Conservation (phyloP, 1,140 invertebrate genomes). For the Nephotettix cincticeps region DNA sequence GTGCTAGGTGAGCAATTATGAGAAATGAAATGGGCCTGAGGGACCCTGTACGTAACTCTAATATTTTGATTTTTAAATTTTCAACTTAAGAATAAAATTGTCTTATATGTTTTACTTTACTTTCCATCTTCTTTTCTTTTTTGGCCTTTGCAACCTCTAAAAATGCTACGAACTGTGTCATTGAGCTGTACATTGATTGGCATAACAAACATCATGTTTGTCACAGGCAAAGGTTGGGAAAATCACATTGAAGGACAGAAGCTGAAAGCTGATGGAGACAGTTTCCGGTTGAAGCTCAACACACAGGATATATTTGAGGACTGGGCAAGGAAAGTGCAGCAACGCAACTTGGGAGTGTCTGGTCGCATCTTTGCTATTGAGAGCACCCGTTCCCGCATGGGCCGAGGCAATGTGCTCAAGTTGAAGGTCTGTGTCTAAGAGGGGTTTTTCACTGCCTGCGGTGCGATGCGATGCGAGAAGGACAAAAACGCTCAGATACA, state of each 20-base stretch:
- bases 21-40: too few species aligned
- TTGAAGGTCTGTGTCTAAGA: conserved; percentile 81
- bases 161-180: too few species aligned
- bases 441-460: background rate
- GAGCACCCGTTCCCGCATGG: conserved; percentile 74
- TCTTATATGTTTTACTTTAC: too few species aligned
- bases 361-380: conserved; percentile 96
- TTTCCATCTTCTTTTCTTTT: too few species aligned
- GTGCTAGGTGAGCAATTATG: too few species aligned
- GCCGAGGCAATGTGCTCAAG: conserved; percentile 86
- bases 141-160: too few species aligned
- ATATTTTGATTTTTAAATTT: too few species aligned
- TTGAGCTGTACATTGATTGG: too few species aligned
- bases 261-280: conserved; percentile 96
- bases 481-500: too few species aligned
- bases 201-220: background rate
- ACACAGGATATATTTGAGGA: conserved; percentile 97
- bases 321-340: conserved; percentile 94
- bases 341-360: conserved; percentile 89
- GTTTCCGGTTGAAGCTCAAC: conserved; percentile 92
- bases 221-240: conserved; percentile 93
- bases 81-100: too few species aligned
- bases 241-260: conserved; percentile 99
- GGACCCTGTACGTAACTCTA: too few species aligned
- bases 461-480: too few species aligned